These are phyloP conservation scores for Stichodactyla mertensii DNA, from an alignment of 64 coral and sea anemone species.

Conservation along the genomic window DNA sequence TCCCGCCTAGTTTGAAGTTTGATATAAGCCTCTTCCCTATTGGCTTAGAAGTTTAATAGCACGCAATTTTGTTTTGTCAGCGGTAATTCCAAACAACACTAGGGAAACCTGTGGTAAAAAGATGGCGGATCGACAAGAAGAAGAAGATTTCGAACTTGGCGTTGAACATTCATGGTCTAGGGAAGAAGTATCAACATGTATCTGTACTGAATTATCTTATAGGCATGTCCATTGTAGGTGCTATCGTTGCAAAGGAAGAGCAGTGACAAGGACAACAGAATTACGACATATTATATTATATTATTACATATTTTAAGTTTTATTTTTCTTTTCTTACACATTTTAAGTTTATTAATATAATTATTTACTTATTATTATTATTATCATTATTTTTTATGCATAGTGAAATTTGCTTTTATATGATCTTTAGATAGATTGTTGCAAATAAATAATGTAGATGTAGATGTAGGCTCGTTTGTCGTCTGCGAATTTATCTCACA, in stretches of 20 bases:
- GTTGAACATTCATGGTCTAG: slow-evolving; percentile 7
- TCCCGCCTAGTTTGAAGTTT: background rate
- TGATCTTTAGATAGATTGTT: too few relatives aligned
- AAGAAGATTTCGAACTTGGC: background rate
- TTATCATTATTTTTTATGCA: too few relatives aligned
- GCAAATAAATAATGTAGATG: too few relatives aligned
- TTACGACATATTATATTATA: slow-evolving; percentile 9
- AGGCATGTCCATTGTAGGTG: slow-evolving; percentile 52
- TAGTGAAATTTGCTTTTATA: too few relatives aligned
- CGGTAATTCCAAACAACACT: background rate
- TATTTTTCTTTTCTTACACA: too few relatives aligned
- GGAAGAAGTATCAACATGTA: slow-evolving; percentile 25
- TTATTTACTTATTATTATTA: too few relatives aligned
- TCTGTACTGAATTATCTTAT: slow-evolving; percentile 29
- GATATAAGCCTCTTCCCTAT: slow-evolving; percentile 4
- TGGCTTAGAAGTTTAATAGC: background rate
- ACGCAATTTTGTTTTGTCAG: slow-evolving; percentile 10
- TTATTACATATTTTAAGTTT: too few relatives aligned
- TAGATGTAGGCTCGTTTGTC: too few relatives aligned
- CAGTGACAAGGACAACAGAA: slow-evolving; percentile 31
- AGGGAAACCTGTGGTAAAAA: slow-evolving; percentile 30
- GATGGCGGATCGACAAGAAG: slow-evolving; percentile 1
- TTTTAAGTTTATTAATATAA: too few relatives aligned
- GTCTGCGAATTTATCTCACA: too few relatives aligned
- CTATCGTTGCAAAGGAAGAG: slow-evolving; percentile 41